These are phyloP conservation scores for Steromphala cineraria DNA, from an alignment of 2,888 invertebrate genomes.

Conservation along the genomic window DNA sequence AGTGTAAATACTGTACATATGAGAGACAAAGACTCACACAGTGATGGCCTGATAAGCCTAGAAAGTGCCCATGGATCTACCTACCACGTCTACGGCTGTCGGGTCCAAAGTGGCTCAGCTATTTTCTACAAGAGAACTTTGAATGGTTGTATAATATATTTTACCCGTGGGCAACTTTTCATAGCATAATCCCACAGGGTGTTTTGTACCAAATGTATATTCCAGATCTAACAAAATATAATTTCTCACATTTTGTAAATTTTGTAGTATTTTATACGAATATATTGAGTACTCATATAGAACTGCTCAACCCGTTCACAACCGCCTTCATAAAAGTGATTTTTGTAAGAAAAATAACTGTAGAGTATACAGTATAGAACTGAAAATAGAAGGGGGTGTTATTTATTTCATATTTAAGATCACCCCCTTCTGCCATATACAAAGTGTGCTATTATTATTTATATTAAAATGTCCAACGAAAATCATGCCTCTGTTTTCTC, in stretches of 20 bases:
- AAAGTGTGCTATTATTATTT: slow-evolving; percentile 25
- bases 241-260: slow-evolving; percentile 20
- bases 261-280: slow-evolving; percentile 25
- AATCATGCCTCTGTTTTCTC: not conserved
- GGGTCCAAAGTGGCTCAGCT: slow-evolving; percentile 6
- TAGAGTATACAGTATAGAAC: slow-evolving; percentile 18
- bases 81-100: not conserved
- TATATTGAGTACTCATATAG: slow-evolving; percentile 5
- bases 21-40: not conserved
- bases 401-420: slow-evolving; percentile 23
- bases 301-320: slow-evolving; percentile 2
- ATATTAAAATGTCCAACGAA: slow-evolving; percentile 25
- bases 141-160: slow-evolving; percentile 4
- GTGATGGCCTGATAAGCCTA: not conserved
- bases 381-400: slow-evolving; percentile 13
- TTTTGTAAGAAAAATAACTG: slow-evolving; percentile 23
- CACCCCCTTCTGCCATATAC: slow-evolving; percentile 11
- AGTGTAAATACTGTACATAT: slow-evolving; percentile 21
- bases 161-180: slow-evolving; percentile 11
- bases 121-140: slow-evolving; percentile 5
- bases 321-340: slow-evolving; percentile 8
- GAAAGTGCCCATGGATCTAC: too few relatives aligned
- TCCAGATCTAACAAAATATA: slow-evolving; percentile 12
- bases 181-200: slow-evolving; percentile 18
- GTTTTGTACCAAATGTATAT: slow-evolving; percentile 22